A percentile compares a stretch with the other conserved stretches of the same genome.
Evolutionary conservation across 2,113 vertebrate species (phyloP).

Genomic region (Myiopsitta monachus): DNA sequence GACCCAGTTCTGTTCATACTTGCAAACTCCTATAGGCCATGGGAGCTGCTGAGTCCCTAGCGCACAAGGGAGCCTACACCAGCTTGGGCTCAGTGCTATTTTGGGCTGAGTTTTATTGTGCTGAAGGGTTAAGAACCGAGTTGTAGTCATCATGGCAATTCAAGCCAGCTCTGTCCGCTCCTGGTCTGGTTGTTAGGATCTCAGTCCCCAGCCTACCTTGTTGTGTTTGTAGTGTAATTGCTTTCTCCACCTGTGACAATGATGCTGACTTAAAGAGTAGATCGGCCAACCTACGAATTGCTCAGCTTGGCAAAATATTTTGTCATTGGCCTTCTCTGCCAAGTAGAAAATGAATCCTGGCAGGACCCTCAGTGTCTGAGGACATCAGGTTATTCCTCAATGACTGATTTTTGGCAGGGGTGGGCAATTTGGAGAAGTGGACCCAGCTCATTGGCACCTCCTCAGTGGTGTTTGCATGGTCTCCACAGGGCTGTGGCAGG

Average conservation of each 20-base stretch:
- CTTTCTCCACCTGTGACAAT: background rate
- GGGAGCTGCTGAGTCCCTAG: background rate
- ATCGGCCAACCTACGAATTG: background rate
- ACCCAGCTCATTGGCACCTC: background rate
- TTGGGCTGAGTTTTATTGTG: background rate
- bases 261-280: background rate
- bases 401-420: background rate
- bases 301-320: background rate
- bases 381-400: background rate
- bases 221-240: background rate
- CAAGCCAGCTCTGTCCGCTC: background rate
- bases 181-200: background rate
- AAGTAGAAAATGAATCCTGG: background rate
- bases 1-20: no score
- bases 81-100: accelerated
- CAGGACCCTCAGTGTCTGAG: background rate
- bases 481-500: background rate
- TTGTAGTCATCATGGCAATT: accelerated
- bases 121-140: background rate
- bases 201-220: background rate
- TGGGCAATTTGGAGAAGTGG: background rate
- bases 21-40: accelerated
- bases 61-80: background rate
- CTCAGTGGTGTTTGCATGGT: background rate
- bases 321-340: background rate